A percentile compares a stretch with the other conserved stretches of the same genome.
Evolutionary conservation across 2,888 invertebrate species (phyloP).

Genomic region (Prosopocoilus inquinatus): DNA sequence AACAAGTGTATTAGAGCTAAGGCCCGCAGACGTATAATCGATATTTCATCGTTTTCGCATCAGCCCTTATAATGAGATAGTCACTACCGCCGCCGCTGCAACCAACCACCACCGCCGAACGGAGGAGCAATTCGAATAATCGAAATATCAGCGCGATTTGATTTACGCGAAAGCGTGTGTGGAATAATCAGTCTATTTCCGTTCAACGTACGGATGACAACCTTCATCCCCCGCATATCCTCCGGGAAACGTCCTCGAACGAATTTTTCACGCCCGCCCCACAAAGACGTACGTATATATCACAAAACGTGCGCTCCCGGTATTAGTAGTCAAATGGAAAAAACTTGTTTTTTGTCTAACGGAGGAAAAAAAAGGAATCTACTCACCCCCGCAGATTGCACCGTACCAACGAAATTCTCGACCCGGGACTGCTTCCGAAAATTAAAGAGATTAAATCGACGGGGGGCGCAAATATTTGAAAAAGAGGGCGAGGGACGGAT

Average conservation of each 20-base stretch:
- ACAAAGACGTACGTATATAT: not conserved
- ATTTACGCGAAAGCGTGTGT: conserved; percentile 32
- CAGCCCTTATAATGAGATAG: conserved; percentile 5
- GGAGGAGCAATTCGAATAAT: conserved; percentile 15
- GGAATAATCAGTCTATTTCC: conserved; percentile 30
- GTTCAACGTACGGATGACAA: not conserved
- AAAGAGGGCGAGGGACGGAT: too few species aligned
- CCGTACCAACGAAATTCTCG: too few species aligned
- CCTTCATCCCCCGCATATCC: not conserved
- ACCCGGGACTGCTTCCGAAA: too few species aligned
- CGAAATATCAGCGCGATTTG: conserved; percentile 20
- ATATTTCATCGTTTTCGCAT: conserved; percentile 3
- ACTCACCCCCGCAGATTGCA: too few species aligned
- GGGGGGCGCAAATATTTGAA: too few species aligned
- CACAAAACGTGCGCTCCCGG: too few species aligned
- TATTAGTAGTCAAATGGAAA: too few species aligned
- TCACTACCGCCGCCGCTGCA: too few species aligned
- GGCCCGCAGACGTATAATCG: not conserved
- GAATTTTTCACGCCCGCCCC: not conserved
- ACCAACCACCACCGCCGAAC: not conserved
- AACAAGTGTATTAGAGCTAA: too few species aligned
- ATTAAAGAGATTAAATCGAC: too few species aligned
- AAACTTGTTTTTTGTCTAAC: too few species aligned
- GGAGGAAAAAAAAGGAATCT: too few species aligned
- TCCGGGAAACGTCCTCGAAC: not conserved